Evolutionary conservation across 2,113 vertebrate genomes (phyloP).

Genomic region (Murina feae): DNA sequence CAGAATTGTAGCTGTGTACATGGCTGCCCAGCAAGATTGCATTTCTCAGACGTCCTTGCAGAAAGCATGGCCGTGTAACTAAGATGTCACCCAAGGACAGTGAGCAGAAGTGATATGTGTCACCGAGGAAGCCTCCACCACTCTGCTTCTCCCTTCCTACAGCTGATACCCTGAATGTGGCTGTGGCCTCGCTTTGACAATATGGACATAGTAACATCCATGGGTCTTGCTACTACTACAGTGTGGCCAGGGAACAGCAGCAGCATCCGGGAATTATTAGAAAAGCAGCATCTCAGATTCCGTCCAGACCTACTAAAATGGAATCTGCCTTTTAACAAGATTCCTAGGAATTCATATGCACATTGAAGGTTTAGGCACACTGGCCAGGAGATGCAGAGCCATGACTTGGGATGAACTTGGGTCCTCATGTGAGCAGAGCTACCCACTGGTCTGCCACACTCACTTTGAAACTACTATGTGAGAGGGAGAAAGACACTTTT

Average conservation of each 20-base stretch:
- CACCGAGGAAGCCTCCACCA: neutral
- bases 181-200: neutral
- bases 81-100: neutral
- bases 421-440: neutral
- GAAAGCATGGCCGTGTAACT: neutral
- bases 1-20: neutral
- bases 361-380: neutral
- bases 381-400: neutral
- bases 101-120: neutral
- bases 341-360: neutral
- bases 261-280: neutral
- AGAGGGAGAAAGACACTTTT: neutral
- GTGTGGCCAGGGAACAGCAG: neutral
- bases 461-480: neutral
- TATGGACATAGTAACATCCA: fast-evolving
- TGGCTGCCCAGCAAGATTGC: neutral
- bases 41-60: neutral
- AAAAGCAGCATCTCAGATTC: neutral
- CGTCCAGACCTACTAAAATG: neutral
- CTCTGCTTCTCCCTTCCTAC: no score
- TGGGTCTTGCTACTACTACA: neutral
- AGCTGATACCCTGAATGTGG: neutral
- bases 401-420: neutral
- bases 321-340: neutral
- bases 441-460: neutral